phyloP scores from a whole-genome alignment of 2,797 vertebrate species.

The Peromyscus melanophrys region DNA sequence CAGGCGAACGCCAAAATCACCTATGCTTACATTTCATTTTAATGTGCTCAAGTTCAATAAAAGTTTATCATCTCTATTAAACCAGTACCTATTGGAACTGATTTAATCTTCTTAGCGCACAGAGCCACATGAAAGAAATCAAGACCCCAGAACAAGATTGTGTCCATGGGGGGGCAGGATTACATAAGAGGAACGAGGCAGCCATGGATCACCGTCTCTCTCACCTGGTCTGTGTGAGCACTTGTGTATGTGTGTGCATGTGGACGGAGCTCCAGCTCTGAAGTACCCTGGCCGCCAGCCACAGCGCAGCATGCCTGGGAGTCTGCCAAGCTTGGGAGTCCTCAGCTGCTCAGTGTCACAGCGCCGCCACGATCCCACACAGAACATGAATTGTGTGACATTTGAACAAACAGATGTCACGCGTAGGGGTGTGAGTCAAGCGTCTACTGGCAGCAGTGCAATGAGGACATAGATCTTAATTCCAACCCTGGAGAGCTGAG shows the following conservation, averaged over 20 bases:
- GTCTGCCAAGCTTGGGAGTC: constrained; percentile 86
- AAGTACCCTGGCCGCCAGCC: constrained; percentile 86
- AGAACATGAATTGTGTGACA: constrained; percentile 85
- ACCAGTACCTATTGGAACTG: constrained; percentile 90
- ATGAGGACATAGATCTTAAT: constrained; percentile 65
- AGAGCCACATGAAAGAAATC: constrained; percentile 90
- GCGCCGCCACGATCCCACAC: constrained; percentile 80
- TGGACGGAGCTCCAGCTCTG: not conserved
- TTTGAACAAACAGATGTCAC: constrained; percentile 90
- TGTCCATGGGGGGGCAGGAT: constrained; percentile 82
- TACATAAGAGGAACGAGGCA: constrained; percentile 79
- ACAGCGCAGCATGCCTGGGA: constrained; percentile 81
- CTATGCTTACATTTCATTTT: constrained; percentile 92
- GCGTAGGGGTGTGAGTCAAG: constrained; percentile 84
- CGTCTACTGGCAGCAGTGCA: constrained; percentile 83
- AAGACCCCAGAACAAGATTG: constrained; percentile 82
- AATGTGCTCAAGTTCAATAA: constrained; percentile 91
- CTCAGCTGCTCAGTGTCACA: constrained; percentile 89
- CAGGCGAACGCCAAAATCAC: constrained; percentile 89
- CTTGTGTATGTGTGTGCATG: not conserved
- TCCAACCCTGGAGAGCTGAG: not conserved
- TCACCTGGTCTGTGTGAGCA: constrained; percentile 79
- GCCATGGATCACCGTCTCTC: constrained; percentile 70
- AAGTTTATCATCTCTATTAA: constrained; percentile 92
- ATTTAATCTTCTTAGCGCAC: constrained; percentile 90